Base-by-base conservation (phyloP, 2,113 vertebrate genomes). In the Amphiprion ocellaris region DNA sequence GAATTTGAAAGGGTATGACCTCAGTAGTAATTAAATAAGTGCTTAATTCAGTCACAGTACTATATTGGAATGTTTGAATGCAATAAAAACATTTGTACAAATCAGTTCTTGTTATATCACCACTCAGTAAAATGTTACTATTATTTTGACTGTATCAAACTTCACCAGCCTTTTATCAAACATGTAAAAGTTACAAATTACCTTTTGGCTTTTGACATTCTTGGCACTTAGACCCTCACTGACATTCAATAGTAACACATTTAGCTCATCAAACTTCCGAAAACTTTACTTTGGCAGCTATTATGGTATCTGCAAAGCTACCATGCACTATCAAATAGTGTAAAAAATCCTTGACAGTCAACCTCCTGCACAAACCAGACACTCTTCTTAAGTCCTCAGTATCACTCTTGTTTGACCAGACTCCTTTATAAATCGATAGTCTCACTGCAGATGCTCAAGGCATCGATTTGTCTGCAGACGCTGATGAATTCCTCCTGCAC, bases 401-500 rank as follows among this genome's bases (percentile, higher is more conserved):
- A 28, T 46, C 54, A 69, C 69, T 73, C 82, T 87, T 39, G 15
- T 58, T 72, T 63, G 54, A 75, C 62, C 60, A 70, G 17, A 65
- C 50, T 79, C 26, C 64, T 77, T 91, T 86, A 95, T 87, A 95
- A 85, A 85, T 95, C 95, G 72, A 95, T 95, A 41, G 94, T 95
- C 83, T 95, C 95, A 33, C 95, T 95, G 83, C 93, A 94, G 71
- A 95, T 80, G 74, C 94, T 95, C 60, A 93, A 74, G 30, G 94
- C 84, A 83, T 95, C 95, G 5, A 95, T 94, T 84, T 95, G 92
- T 89, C 92, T 92, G 85, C 95, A 95, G 66, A 91, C 94, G 10
- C 82, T 93, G 63, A 95, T 91, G 75, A 95, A 95, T 82, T 95
- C 95, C 30, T 94, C 93, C 77, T 95, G 93, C 39, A 94, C 90